Conservation (phyloP, 53 echinoderm and acorn worm genomes). For the Paracentrotus lividus region DNA sequence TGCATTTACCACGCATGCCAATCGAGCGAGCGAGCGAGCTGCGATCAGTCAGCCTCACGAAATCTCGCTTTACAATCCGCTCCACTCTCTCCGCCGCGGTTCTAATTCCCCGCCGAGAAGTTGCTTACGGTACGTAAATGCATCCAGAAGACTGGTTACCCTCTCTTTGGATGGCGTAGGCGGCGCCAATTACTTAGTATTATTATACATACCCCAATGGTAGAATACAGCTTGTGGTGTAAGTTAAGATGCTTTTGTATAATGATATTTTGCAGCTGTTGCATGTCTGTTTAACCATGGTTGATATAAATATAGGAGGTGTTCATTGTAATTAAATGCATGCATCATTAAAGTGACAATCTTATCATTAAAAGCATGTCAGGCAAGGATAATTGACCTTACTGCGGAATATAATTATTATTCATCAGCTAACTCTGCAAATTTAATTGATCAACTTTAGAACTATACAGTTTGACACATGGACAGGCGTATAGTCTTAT, state of each 20-base stretch:
- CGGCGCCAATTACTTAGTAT: conserved; percentile 30
- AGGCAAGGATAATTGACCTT: too few species aligned
- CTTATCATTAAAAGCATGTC: too few species aligned
- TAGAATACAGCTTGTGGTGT: not conserved
- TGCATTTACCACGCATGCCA: conserved; percentile 12
- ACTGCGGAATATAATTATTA: too few species aligned
- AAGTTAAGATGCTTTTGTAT: not conserved
- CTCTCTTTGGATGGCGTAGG: not conserved
- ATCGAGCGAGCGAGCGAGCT: not conserved
- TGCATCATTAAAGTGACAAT: not conserved
- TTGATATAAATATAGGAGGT: not conserved
- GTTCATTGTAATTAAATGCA: conserved; percentile 1
- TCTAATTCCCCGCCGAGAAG: conserved; percentile 35
- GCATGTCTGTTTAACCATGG: not conserved
- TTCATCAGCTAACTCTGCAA: too few species aligned
- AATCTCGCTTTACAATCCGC: not conserved
- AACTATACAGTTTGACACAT: too few species aligned
- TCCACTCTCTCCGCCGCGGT: conserved; percentile 1
- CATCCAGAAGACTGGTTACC: not conserved
- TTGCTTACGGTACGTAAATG: not conserved
- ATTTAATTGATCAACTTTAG: too few species aligned
- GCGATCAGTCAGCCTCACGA: not conserved
- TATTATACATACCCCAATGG: not conserved
- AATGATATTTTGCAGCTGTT: not conserved
- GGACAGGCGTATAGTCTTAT: too few species aligned